Evolutionary conservation across 2,888 invertebrate species (phyloP), one percentile per base, ranked within the genome.

Genomic region (Ichneumoninae sp.): DNA sequence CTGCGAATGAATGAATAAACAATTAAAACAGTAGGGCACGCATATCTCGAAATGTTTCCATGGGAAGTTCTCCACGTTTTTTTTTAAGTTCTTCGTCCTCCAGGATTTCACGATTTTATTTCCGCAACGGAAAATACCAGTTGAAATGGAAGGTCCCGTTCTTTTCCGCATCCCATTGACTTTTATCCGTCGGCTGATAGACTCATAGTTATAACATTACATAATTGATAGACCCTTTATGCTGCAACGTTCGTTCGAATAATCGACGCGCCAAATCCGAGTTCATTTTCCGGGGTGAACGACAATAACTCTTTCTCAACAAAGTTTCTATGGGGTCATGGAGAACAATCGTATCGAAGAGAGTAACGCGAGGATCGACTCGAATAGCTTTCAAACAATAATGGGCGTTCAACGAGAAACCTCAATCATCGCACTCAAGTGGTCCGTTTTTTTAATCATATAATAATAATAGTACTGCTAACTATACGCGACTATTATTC

Each of bases 1-100:
- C 99, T 98, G 96, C 89, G 95, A 85, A 72, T 65, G 86, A 87
- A 87, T 84, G 86, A 87, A 87, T 85, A 81, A 85, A 70, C 81
- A 44, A 70, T 84, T 82, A 84, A 75, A 84, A 78, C 77, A 62
- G 57, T 69, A 70, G 77, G 74, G 81, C 65, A 57, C 81, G 74
- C 79, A 26, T 66, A 75, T 66, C 81, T n/a, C 79, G 26, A 81
- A 71, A 57, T 78, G 16, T 84, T 84, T 84, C 84, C 84, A 84
- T 79, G 66, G 66, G 78, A 65, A 72, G 68, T 40, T 71, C 70
- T 75, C 74, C 54, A 57, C 33, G 54, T 8, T 57, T 80, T n/a
- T 50, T 54, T 77, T 74, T 50, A 26, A 69, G 22, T 70, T 80
- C 74, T 72, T 69, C 72, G 76, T 77, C 40, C 62, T 71, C 71